Evolutionary conservation across 2,113 vertebrate species (phyloP), one percentile per base, ranked within the genome.

Genomic region (Ameiurus melas): DNA sequence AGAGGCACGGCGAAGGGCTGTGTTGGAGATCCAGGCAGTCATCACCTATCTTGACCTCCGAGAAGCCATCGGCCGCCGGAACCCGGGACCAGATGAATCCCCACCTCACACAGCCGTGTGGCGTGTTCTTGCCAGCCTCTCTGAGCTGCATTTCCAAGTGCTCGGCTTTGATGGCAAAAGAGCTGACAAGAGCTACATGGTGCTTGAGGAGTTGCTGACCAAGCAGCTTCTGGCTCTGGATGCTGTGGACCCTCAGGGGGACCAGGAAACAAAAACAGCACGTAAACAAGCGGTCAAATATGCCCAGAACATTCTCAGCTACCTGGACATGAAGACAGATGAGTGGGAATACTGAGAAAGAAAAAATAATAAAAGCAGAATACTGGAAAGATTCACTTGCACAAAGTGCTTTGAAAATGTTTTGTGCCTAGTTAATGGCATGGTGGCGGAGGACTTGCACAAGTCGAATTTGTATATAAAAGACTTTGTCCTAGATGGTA

Each of bases 321-420:
- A 98, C 83, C 95, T 99, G 84, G 98, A 99, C 95, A 95, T 99
- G 96, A 99, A 98, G 93, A 99, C 98, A 0, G 98, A 99, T 85
- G 97, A 98, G 90, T 99, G 98, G 98, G 98, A 99, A 89, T 99
- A 99, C 91, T 98, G 88, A 95, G 71, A 78, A 12, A 55, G 22
- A 9, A 19, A 27, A 30, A 22, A 77, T 25, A 90, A n/a, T 16
- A 22, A 39, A 71, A 78, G 57, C 39, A 75, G 55, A 64, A 53
- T 30, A 17, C 36, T 83, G 27, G 57, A 89, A 77, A 75, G 47
- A 53, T 86, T 82, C 58, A 64, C 13, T 58, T 47, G 89, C 81
- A 86, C 68, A 83, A 81, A 79, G 55, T 75, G 73, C 73, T 55
- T 60, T 78, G 58, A 88, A 82, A 83, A 83, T 43, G 60, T 87